A percentile compares a stretch with the other conserved stretches of the same genome.
Evolutionary conservation across 2,113 vertebrate species (phyloP).

Genomic region (Seriola dumerili): DNA sequence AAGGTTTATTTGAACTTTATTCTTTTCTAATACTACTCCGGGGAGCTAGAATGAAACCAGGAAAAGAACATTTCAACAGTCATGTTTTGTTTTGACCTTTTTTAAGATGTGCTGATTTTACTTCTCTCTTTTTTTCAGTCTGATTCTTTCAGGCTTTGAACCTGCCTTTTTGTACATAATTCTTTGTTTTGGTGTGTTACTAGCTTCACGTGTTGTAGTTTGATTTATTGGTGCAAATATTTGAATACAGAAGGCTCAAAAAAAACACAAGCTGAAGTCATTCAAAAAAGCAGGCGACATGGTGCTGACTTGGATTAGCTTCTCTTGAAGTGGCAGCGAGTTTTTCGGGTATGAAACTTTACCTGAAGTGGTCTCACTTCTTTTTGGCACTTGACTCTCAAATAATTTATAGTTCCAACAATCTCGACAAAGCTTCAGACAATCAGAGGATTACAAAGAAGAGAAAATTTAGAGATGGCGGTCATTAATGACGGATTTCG

Average conservation of each 20-base stretch:
- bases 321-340: conserved; percentile 27
- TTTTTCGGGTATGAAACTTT: conserved; percentile 33
- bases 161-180: conserved; percentile 80
- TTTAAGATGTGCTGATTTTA: conserved; percentile 66
- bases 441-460: conserved; percentile 69
- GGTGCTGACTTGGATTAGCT: conserved; percentile 49
- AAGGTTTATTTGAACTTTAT: conserved; percentile 34
- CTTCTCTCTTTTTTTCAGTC: conserved; percentile 47
- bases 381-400: conserved; percentile 64
- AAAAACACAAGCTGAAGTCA: conserved; percentile 26
- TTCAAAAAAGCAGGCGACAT: conserved; percentile 23
- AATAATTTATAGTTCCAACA: conserved; percentile 49
- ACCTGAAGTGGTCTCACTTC: conserved; percentile 8
- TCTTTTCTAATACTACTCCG: conserved; percentile 58
- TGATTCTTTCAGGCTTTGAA: conserved; percentile 67
- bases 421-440: conserved; percentile 76
- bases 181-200: conserved; percentile 61
- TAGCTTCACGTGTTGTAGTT: conserved; percentile 31
- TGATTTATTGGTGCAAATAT: conserved; percentile 51
- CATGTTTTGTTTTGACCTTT: conserved; percentile 65
- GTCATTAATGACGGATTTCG: conserved; percentile 24
- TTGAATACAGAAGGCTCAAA: conserved; percentile 24
- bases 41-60: conserved; percentile 68
- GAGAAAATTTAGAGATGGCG: conserved; percentile 28
- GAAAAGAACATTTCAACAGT: conserved; percentile 67